Evolutionary conservation across 2,113 vertebrate genomes (phyloP), one percentile per base, ranked within the genome.

Genomic region (Spilogale gracilis): DNA sequence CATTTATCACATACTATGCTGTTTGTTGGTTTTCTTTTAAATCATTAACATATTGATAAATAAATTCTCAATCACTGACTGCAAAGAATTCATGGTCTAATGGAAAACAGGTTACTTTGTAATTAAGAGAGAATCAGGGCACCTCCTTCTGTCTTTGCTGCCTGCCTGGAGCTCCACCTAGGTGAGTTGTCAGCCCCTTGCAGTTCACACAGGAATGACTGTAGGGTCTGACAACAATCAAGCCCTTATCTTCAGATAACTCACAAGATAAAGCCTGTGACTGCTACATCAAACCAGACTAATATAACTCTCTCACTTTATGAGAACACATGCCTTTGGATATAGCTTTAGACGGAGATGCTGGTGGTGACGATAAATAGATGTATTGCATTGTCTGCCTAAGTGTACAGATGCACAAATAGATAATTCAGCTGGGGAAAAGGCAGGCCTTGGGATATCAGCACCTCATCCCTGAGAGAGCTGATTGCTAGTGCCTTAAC

Each of bases 401-500:
- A 20, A 63, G 65, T 73, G 18, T 18, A 50, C 89, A 76, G 87
- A 82, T n/a, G 50, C 83, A 96, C 73, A 60, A 91, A 97, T 58
- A 81, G 67, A 71, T 88, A 71, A 94, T 95, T 54, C 60, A 73
- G 9, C 0, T 61, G 67, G 0, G 54, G 94, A 67, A 95, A 71
- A 71, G 20, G 50, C 95, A 82, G 86, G 63, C 58, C 73, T 60
- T 96, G 54, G 96, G 92, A 96, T 85, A 95, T 7, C 97, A 87
- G 5, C 50, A 78, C 58, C 84, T 92, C 32, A 93, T 88, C 65
- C 76, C 38, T 8, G 1, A 48, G 43, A 3, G 30, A 81, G 23
- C 90, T 96, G 45, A 85, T 58, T 67, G 91, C 95, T 96, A 65
- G 56, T 80, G 30, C 61, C 94, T 27, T 12, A 0, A 23, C 0